Evolutionary conservation across 2,797 vertebrate species (phyloP).

Genomic region (Gymnopithys bicolor): DNA sequence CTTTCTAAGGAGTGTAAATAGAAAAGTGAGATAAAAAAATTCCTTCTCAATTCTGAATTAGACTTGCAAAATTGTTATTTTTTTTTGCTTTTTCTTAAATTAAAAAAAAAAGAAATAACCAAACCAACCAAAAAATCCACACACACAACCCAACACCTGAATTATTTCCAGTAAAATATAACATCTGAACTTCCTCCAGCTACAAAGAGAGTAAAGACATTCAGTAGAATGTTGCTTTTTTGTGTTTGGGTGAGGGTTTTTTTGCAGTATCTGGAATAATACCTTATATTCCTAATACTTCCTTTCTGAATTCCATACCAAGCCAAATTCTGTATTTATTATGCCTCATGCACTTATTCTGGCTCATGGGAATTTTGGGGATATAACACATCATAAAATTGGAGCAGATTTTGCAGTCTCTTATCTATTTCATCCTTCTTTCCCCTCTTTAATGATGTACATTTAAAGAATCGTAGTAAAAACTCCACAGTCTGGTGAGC

Average conservation of each 20-base stretch:
- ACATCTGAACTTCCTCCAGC: not conserved
- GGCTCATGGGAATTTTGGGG: not conserved
- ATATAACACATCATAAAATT: not conserved
- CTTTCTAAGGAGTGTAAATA: not conserved
- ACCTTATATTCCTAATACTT: not conserved
- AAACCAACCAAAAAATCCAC: too few species aligned
- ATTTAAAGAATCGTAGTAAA: not conserved
- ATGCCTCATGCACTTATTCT: not conserved
- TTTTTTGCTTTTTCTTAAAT: not conserved
- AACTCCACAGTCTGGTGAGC: not conserved
- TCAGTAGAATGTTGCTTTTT: not conserved
- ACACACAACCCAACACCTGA: not conserved
- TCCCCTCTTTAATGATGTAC: not conserved
- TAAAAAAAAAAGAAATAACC: too few species aligned
- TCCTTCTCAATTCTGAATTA: not conserved
- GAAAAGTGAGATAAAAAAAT: not conserved
- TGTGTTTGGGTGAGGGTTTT: not conserved
- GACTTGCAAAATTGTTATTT: not conserved
- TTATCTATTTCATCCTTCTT: not conserved
- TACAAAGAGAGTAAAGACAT: not conserved
- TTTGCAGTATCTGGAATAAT: not conserved
- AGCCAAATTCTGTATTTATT: not conserved
- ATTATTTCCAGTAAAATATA: not conserved
- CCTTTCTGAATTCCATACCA: not conserved
- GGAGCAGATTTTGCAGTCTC: not conserved